These are phyloP conservation scores for Orthosia gracilis DNA, from an alignment of 2,888 invertebrate species.

Conservation along the genomic window DNA sequence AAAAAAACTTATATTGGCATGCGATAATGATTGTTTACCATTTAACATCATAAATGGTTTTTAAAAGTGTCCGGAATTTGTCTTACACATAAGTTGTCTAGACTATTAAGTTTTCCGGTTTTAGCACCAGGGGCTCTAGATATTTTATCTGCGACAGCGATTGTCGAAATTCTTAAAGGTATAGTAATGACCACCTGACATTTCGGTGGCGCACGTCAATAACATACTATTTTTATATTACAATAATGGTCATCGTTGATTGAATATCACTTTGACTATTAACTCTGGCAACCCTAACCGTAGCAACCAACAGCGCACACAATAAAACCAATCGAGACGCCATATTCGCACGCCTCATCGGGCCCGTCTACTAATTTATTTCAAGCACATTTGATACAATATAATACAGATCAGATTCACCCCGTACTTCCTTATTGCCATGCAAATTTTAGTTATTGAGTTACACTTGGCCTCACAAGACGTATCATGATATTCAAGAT, in stretches of 20 bases:
- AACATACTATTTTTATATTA: neutral
- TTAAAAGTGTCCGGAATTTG: no score
- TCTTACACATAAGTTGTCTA: neutral
- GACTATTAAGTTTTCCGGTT: neutral
- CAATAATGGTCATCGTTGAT: neutral
- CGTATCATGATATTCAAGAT: slow-evolving; percentile 41
- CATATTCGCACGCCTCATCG: slow-evolving; percentile 77
- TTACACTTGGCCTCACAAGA: slow-evolving; percentile 59
- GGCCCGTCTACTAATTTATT: slow-evolving; percentile 68
- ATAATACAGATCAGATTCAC: slow-evolving; percentile 68
- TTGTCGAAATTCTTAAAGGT: no score
- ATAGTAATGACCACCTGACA: neutral
- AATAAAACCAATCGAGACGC: slow-evolving; percentile 73
- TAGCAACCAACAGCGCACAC: slow-evolving; percentile 47
- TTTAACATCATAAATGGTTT: no score
- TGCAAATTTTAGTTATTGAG: slow-evolving; percentile 72
- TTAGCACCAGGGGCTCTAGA: neutral
- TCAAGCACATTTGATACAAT: slow-evolving; percentile 69
- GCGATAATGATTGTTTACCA: neutral
- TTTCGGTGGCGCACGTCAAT: neutral
- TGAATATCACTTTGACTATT: neutral
- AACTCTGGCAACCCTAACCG: neutral
- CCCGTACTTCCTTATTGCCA: slow-evolving; percentile 76
- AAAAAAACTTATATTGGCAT: neutral
- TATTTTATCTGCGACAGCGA: neutral